Percentiles rank a stretch among this genome's conserved stretches.
phyloP scores from a whole-genome alignment of 2,888 invertebrate species.

The Campoplex capitator region DNA sequence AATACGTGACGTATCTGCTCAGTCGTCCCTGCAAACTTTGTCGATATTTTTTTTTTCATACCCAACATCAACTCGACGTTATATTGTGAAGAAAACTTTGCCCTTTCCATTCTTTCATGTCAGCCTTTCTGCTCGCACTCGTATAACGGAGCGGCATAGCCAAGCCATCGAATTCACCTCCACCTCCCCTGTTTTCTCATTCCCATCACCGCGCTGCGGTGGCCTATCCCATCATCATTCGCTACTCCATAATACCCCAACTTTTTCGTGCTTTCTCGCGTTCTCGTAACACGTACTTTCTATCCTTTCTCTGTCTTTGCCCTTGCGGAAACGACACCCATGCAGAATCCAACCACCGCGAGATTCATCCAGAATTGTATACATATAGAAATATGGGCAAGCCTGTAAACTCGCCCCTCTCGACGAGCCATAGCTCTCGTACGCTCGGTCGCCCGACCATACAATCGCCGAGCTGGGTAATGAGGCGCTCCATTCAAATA shows the following conservation, averaged over 20 bases:
- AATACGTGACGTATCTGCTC: constrained; percentile 83
- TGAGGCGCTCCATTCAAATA: constrained; percentile 84
- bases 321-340: constrained; percentile 46
- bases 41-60: constrained; percentile 32
- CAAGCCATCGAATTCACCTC: constrained; percentile 27
- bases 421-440: constrained; percentile 57
- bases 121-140: constrained; percentile 15
- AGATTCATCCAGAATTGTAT: constrained; percentile 19
- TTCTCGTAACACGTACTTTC: constrained; percentile 54
- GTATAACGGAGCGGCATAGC: constrained; percentile 3
- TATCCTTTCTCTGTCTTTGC: constrained; percentile 47
- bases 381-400: constrained; percentile 48
- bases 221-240: constrained; percentile 58
- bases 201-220: not conserved
- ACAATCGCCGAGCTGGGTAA: constrained; percentile 83
- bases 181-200: constrained; percentile 22
- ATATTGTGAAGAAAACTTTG: constrained; percentile 68
- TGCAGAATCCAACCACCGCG: constrained; percentile 40
- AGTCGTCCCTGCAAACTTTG: constrained; percentile 65
- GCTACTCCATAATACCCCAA: constrained; percentile 54
- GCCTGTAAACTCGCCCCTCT: constrained; percentile 60
- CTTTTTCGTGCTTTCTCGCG: constrained; percentile 58
- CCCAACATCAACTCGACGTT: constrained; percentile 31
- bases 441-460: constrained; percentile 75
- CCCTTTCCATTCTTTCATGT: constrained; percentile 27